phyloP scores from a whole-genome alignment of 2,113 vertebrate genomes.

The Alaudala cheleensis region DNA sequence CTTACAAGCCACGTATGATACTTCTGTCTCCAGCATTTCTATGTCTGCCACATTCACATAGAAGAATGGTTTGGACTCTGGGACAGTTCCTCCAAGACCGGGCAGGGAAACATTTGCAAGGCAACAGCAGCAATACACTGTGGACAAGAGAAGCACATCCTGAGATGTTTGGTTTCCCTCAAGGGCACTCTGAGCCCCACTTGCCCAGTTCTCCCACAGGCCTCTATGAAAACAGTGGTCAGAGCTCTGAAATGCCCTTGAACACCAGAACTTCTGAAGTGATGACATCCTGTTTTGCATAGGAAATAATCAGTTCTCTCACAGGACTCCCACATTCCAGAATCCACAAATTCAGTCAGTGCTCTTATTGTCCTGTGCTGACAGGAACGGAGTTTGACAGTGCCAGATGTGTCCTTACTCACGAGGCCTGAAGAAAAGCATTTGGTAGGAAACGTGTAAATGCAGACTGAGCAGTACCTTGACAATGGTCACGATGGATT shows the following conservation, averaged over 20 bases:
- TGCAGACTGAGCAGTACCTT: not conserved
- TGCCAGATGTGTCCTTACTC: not conserved
- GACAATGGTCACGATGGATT: not conserved
- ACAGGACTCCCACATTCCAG: not conserved
- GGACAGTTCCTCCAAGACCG: slow-evolving; percentile 86
- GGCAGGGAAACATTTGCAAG: slow-evolving; percentile 94
- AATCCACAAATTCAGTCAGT: not conserved
- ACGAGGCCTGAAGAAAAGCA: not conserved
- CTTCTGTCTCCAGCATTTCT: slow-evolving; percentile 87
- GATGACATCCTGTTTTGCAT: not conserved
- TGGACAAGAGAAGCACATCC: not conserved
- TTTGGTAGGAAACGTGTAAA: not conserved
- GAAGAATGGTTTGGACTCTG: slow-evolving; percentile 95
- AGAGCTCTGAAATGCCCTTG: not conserved
- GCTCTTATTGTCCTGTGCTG: not conserved
- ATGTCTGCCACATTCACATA: slow-evolving; percentile 97
- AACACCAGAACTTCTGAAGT: not conserved
- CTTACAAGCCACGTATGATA: slow-evolving; percentile 98
- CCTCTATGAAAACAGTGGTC: not conserved
- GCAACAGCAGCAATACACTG: slow-evolving; percentile 98
- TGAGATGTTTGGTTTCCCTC: not conserved
- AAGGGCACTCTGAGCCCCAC: not conserved
- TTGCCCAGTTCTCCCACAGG: not conserved
- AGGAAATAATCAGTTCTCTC: not conserved
- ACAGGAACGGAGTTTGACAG: not conserved